A percentile compares a stretch with the other conserved stretches of the same genome.
phyloP scores from a whole-genome alignment of 2,113 vertebrate genomes.

The Aegotheles bennettii region DNA sequence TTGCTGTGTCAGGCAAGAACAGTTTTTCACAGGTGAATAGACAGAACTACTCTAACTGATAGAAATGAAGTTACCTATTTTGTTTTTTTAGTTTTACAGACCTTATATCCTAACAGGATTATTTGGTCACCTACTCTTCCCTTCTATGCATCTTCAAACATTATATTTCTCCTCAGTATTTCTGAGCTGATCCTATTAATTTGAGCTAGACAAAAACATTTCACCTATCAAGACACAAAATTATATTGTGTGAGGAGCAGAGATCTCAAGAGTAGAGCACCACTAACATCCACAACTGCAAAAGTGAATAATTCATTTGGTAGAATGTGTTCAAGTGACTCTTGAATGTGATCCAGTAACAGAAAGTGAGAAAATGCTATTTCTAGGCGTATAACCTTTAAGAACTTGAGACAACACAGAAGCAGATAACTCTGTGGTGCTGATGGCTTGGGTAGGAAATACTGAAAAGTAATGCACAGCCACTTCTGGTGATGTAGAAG shows the following conservation, averaged over 20 bases:
- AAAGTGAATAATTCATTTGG: background rate
- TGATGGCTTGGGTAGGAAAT: background rate
- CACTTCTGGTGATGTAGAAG: accelerated
- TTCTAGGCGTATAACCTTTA: background rate
- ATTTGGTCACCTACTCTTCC: background rate
- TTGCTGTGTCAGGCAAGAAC: background rate
- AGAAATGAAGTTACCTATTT: background rate
- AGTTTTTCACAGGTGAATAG: background rate
- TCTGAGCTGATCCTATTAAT: background rate
- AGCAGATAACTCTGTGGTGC: background rate
- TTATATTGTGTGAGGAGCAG: background rate
- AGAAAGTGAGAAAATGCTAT: background rate
- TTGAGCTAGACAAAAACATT: background rate
- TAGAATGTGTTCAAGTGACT: background rate
- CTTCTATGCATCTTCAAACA: background rate
- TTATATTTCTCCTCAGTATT: background rate
- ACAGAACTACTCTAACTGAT: background rate
- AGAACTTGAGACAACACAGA: background rate
- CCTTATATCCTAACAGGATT: background rate
- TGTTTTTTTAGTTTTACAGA: background rate
- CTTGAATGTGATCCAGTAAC: background rate
- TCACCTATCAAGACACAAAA: background rate
- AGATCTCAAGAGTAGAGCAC: background rate
- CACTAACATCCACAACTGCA: background rate
- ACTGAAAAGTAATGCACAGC: background rate